Evolutionary conservation across 2,888 invertebrate genomes (phyloP).

Genomic region (Archaeoteleia sp.): DNA sequence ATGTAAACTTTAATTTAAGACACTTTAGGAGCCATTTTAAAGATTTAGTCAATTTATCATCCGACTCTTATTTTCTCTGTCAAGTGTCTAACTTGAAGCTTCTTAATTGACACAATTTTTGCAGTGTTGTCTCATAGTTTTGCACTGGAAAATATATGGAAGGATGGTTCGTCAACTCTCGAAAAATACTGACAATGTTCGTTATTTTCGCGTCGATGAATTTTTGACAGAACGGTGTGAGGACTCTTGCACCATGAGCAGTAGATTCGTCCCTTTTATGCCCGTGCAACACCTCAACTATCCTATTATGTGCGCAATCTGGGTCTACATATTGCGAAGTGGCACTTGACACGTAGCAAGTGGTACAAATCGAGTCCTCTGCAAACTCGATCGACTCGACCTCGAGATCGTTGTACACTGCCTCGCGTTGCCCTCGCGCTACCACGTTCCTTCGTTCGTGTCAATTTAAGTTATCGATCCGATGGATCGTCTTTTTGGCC

Average conservation of each 20-base stretch:
- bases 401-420: slow-evolving; percentile 11
- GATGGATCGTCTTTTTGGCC: slow-evolving; percentile 5
- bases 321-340: slow-evolving; percentile 51
- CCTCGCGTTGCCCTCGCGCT: background rate
- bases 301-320: slow-evolving; percentile 39
- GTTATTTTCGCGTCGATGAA: slow-evolving; percentile 5
- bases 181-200: slow-evolving; percentile 15
- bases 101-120: background rate
- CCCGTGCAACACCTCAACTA: background rate
- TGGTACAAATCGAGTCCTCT: slow-evolving; percentile 48
- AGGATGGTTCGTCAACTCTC: background rate
- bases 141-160: slow-evolving; percentile 14
- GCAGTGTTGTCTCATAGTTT: slow-evolving; percentile 3
- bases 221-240: background rate
- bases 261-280: background rate
- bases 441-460: slow-evolving; percentile 10
- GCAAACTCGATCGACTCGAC: slow-evolving; percentile 39
- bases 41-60: no score
- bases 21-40: no score
- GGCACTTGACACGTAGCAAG: slow-evolving; percentile 52
- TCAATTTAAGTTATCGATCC: slow-evolving; percentile 27
- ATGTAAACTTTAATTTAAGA: no score
- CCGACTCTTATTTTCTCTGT: no score
- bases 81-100: no score
- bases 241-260: background rate